A percentile compares a stretch with the other conserved stretches of the same genome.
phyloP scores from a whole-genome alignment of 37 sponge, comb jelly and placozoan genomes.

The Hexactinellida sp. region DNA sequence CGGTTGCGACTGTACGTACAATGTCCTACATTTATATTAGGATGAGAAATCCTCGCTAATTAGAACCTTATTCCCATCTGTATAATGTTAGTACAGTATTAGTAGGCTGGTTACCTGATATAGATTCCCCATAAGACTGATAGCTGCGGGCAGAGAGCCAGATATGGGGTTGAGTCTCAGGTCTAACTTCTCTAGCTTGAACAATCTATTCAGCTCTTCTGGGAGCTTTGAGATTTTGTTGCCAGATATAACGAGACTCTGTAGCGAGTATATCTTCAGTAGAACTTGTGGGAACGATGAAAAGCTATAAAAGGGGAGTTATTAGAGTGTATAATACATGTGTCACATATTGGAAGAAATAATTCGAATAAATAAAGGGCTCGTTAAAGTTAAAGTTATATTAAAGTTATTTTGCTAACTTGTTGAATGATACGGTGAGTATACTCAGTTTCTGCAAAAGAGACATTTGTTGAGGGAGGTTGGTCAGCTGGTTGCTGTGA shows the following conservation, averaged over 20 bases:
- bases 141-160: constrained; percentile 14
- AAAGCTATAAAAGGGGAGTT: background rate
- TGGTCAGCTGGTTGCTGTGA: constrained; percentile 49
- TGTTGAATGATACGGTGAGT: constrained; percentile 64
- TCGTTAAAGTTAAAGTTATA: background rate
- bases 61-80: no score
- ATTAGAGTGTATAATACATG: background rate
- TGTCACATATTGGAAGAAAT: no score
- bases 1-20: no score
- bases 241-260: background rate
- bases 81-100: no score
- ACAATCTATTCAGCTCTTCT: constrained; percentile 42
- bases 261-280: background rate
- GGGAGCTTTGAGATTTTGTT: background rate
- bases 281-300: background rate
- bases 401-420: no score
- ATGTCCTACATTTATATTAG: no score
- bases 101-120: constrained; percentile 29
- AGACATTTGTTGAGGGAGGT: constrained; percentile 37
- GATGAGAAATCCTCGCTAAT: no score
- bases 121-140: constrained; percentile 26
- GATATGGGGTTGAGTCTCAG: constrained; percentile 44
- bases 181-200: constrained; percentile 46
- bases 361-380: background rate
- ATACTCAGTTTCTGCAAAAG: constrained; percentile 34